Evolutionary conservation across 2,888 invertebrate genomes (phyloP).

Genomic region (Belgica antarctica): DNA sequence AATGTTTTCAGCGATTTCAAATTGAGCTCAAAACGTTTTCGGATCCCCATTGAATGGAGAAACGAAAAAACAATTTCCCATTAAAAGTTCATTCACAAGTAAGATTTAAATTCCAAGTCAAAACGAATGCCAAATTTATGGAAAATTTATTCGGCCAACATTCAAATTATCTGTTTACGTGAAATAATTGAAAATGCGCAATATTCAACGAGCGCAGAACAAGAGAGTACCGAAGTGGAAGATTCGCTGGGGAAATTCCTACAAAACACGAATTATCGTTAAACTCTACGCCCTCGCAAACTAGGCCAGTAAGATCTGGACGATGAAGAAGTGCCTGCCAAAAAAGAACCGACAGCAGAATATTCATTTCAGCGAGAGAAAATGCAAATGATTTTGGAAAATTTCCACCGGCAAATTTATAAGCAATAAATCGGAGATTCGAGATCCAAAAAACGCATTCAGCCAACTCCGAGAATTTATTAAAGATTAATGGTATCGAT

Average conservation of each 20-base stretch:
- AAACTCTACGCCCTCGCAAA: too few relatives aligned
- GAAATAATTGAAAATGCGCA: not conserved
- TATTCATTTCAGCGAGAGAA: not conserved
- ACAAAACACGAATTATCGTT: too few relatives aligned
- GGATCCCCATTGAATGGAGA: not conserved
- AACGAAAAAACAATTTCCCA: not conserved
- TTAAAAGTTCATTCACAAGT: slow-evolving; percentile 1
- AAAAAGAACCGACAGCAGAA: not conserved
- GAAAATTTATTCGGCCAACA: not conserved
- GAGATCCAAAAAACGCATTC: not conserved
- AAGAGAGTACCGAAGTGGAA: too few relatives aligned
- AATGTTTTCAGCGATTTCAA: not conserved
- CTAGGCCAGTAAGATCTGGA: too few relatives aligned
- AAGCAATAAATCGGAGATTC: not conserved
- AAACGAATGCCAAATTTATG: not conserved
- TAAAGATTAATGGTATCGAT: not conserved
- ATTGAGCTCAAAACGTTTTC: not conserved
- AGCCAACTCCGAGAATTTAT: too few relatives aligned
- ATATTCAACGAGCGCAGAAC: too few relatives aligned
- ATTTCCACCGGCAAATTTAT: not conserved
- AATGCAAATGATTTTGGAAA: not conserved
- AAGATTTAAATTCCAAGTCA: not conserved
- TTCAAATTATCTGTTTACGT: not conserved
- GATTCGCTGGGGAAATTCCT: too few relatives aligned
- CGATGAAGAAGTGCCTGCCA: too few relatives aligned